Evolutionary conservation across 2,113 vertebrate genomes (phyloP).

Genomic region (Chlamydotis undulata): DNA sequence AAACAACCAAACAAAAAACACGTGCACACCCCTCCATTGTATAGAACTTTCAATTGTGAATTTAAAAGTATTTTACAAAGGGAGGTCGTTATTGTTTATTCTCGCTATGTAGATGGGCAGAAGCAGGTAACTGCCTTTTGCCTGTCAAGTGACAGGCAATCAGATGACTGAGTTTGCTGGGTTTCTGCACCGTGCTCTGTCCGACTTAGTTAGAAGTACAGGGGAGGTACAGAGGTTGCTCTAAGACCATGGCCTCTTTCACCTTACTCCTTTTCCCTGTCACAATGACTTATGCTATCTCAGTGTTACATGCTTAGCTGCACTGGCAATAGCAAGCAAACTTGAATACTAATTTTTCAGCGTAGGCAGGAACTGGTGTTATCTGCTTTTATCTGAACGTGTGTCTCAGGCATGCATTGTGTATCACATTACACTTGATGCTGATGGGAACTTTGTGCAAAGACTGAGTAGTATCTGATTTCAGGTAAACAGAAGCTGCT

Average conservation of each 20-base stretch:
- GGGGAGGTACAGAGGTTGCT: not conserved
- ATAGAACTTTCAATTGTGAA: not conserved
- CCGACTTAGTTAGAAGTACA: not conserved
- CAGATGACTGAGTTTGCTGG: not conserved
- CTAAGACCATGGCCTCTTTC: not conserved
- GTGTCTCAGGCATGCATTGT: not conserved
- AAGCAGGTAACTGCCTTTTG: not conserved
- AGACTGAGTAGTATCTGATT: not conserved
- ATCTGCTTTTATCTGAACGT: not conserved
- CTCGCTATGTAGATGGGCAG: not conserved
- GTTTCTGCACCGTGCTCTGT: not conserved
- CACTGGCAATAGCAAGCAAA: not conserved
- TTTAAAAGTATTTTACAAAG: not conserved
- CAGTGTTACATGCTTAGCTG: not conserved
- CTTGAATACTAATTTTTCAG: not conserved
- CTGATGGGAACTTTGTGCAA: not conserved
- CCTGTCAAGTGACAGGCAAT: not conserved
- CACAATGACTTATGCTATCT: not conserved
- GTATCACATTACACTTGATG: fast-evolving
- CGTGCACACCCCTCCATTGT: not conserved
- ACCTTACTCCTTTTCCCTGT: not conserved
- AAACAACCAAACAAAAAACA: not conserved
- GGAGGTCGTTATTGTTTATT: not conserved
- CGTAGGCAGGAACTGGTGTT: not conserved
- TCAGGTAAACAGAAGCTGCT: not conserved